Percentiles rank a stretch among this genome's conserved stretches.
Evolutionary conservation across 2,888 invertebrate genomes (phyloP).

Genomic region (Synanthedon tipuliformis): DNA sequence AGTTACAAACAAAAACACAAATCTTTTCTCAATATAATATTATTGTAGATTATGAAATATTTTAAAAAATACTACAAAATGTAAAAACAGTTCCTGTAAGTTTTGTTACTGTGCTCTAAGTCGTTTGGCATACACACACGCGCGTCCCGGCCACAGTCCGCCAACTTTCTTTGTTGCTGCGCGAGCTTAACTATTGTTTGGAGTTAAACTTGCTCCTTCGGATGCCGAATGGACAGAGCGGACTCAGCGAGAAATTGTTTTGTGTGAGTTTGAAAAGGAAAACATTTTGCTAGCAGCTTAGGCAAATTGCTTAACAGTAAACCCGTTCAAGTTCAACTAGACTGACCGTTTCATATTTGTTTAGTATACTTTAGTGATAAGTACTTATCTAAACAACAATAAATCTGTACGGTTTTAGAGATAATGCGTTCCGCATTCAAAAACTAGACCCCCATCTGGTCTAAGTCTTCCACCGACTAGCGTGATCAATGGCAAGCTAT

Average conservation of each 20-base stretch:
- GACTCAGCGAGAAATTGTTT: conserved; percentile 58
- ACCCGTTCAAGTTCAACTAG: conserved; percentile 2
- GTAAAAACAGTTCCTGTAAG: no score
- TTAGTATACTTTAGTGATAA: not conserved
- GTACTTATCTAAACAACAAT: not conserved
- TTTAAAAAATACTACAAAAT: no score
- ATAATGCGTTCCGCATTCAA: no score
- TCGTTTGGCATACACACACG: not conserved
- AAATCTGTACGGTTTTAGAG: no score
- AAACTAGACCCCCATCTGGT: no score
- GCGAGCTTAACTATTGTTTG: conserved; percentile 53
- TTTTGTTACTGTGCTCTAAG: not conserved
- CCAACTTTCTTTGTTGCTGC: conserved; percentile 57
- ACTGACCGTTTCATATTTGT: not conserved
- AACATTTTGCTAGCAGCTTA: conserved; percentile 62
- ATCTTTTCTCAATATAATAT: no score
- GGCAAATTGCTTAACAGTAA: conserved; percentile 45
- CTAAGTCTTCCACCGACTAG: no score
- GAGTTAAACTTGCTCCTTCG: conserved; percentile 45
- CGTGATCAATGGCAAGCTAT: no score
- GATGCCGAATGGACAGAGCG: conserved; percentile 54
- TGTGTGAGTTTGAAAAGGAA: conserved; percentile 63
- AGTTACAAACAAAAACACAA: no score
- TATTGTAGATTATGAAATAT: no score
- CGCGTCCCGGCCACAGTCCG: conserved; percentile 33